Base-by-base conservation (phyloP, 1,140 invertebrate genomes). In the Lysiphlebus fabarum region DNA sequence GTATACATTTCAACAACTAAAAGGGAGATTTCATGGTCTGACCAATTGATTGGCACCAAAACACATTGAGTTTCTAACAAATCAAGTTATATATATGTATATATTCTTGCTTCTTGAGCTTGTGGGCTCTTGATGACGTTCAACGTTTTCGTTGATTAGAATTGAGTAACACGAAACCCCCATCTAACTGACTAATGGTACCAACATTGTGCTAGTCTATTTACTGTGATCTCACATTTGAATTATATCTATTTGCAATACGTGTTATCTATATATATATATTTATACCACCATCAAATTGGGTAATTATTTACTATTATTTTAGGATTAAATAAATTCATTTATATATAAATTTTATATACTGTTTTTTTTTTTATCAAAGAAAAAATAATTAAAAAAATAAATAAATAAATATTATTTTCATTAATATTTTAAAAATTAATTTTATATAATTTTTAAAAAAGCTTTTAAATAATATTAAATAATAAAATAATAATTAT, bases 151-250 rank as follows among this genome's bases (percentile, higher is more conserved):
- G 71, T 78, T 76, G 75, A 77, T 77, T 77, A 78, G 74, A 78
- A 78, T 77, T 70, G 70, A 70, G 69, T 70, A 77, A 79, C 76
- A 79, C 68, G 76, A 62, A 79, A 77, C 78, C 70, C 75, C 77
- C 78, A 73, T 79, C 75, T 70, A 73, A 71, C 73, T 36, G 64
- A 69, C 69, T 78, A 78, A 78, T 78, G 75, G 76, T 71, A 71
- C 65, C 69, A 74, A 51, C 49, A 33, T 74, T 26, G 17, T 26
- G 17, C 68, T 75, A 76, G 76, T 67, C 74, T 78, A 73, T 78
- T 77, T 78, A 74, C 74, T 63, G 65, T 78, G 74, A 78, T 78
- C 76, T 77, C 74, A 67, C 70, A 71, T 66, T 71, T 70, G 60
- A 63, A 26, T 66, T 75, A 71, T 78, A 77, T 44, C 67, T 56